phyloP scores from a whole-genome alignment of 2,113 vertebrate species.

The Dromaius novaehollandiae region DNA sequence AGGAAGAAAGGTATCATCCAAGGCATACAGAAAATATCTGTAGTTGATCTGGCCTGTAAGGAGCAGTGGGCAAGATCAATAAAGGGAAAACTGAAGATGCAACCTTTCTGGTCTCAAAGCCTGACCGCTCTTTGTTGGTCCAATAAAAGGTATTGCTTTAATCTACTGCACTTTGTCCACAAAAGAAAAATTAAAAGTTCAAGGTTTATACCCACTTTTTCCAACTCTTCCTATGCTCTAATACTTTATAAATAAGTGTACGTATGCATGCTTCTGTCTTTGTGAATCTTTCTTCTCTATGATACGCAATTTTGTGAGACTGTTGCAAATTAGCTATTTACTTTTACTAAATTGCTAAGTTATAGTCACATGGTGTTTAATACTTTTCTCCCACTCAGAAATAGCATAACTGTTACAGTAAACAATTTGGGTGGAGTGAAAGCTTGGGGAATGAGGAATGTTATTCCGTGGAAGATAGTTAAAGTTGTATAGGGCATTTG shows the following conservation, averaged over 20 bases:
- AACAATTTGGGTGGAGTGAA: not conserved
- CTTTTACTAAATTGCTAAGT: not conserved
- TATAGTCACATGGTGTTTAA: not conserved
- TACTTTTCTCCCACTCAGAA: not conserved
- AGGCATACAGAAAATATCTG: slow-evolving; percentile 65
- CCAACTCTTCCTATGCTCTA: not conserved
- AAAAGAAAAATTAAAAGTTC: slow-evolving; percentile 56
- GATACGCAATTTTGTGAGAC: not conserved
- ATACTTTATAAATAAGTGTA: not conserved
- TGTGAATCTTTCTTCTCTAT: not conserved
- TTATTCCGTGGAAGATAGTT: not conserved
- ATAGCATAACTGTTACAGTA: not conserved
- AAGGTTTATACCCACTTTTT: not conserved
- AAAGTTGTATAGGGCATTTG: not conserved
- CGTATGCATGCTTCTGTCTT: not conserved
- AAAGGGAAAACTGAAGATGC: slow-evolving; percentile 56
- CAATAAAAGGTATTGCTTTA: slow-evolving; percentile 60
- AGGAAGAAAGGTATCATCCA: slow-evolving; percentile 51
- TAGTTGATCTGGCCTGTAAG: slow-evolving; percentile 51
- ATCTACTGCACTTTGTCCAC: slow-evolving; percentile 41
- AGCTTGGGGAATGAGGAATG: not conserved
- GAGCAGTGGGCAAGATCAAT: slow-evolving; percentile 57
- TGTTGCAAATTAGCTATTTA: not conserved
- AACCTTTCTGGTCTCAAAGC: slow-evolving; percentile 59
- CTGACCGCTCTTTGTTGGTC: slow-evolving; percentile 44